Conservation (phyloP, 2,888 invertebrate species). For the Tachystola acroxantha region DNA sequence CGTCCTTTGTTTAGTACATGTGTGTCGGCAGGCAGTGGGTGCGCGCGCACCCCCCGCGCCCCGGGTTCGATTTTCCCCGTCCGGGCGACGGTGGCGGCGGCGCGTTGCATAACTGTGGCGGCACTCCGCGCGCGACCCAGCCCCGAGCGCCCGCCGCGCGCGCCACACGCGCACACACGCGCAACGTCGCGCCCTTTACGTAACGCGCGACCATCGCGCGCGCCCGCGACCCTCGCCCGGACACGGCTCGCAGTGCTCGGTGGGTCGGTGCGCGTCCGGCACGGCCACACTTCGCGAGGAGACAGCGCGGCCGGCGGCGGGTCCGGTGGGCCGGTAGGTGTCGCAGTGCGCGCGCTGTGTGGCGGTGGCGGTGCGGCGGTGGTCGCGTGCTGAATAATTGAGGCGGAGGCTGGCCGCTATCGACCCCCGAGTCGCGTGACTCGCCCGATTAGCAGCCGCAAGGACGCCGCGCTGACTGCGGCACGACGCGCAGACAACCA, state of each 20-base stretch:
- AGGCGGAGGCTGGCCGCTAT: conserved; percentile 68
- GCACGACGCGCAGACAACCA: conserved; percentile 45
- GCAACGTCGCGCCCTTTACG: conserved; percentile 69
- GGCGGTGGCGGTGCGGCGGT: conserved; percentile 27
- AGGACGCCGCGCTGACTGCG: conserved; percentile 75
- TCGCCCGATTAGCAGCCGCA: conserved; percentile 60
- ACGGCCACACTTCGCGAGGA: conserved; percentile 34
- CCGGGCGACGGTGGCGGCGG: conserved; percentile 55
- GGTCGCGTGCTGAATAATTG: conserved; percentile 71
- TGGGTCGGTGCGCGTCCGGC: conserved; percentile 52
- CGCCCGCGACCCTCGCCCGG: conserved; percentile 23
- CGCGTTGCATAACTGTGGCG: conserved; percentile 72
- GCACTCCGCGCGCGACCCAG: conserved; percentile 75
- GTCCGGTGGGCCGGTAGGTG: conserved; percentile 60
- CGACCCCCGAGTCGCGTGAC: conserved; percentile 76
- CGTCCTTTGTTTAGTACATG: conserved; percentile 10
- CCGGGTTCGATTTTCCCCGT: conserved; percentile 62
- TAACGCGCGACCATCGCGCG: conserved; percentile 68
- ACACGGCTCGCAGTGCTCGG: conserved; percentile 52
- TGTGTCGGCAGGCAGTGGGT: conserved; percentile 33
- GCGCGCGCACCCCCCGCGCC: conserved; percentile 65
- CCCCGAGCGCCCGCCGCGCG: conserved; percentile 69
- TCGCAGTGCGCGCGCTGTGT: conserved; percentile 57
- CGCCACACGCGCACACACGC: conserved; percentile 61
- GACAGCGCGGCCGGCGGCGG: conserved; percentile 35